Evolutionary conservation across 2,113 vertebrate species (phyloP), one percentile per base, ranked within the genome.

Genomic region (Arvicanthis niloticus): DNA sequence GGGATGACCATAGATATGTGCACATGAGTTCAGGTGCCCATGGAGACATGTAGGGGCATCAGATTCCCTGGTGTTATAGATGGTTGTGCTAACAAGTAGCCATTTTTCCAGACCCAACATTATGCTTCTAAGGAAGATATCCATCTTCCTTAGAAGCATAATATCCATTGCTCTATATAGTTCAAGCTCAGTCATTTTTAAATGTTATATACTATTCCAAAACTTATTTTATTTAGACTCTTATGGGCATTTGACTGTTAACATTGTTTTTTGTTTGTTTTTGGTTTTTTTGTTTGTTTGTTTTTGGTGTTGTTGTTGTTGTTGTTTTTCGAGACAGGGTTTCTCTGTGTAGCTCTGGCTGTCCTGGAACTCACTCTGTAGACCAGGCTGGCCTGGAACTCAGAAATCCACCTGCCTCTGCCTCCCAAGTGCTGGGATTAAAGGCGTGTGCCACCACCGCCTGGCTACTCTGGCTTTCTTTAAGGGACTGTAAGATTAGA

Each of bases 221-320:
- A 58, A 67, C 88, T 78, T 88, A 48, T 51, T 92, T 12, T 91
- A 37, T 81, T 65, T 93, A n/a, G 73, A n/a, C 19, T 45, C 90
- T 68, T 77, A 86, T 60, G 13, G 34, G 1, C 22, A 62, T 53
- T 78, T 75, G 76, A 7, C 88, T 91, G 84, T 72, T 91, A 5
- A 10, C 16, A 4, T 94, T 84, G 40, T 56, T 48, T 81, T 75
- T 68, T 86, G n/a, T n/a, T n/a, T n/a, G n/a, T n/a, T n/a, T n/a
- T n/a, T n/a, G n/a, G n/a, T n/a, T n/a, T n/a, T n/a, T n/a, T n/a
- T n/a, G n/a, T n/a, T n/a, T n/a, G n/a, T n/a, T n/a, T n/a, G n/a
- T n/a, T n/a, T n/a, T n/a, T n/a, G n/a, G n/a, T n/a, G n/a, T n/a
- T n/a, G n/a, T n/a, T n/a, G n/a, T n/a, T n/a, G n/a, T n/a, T n/a